phyloP scores from a whole-genome alignment of 2,888 invertebrate species.

The Osedax frankpressi region DNA sequence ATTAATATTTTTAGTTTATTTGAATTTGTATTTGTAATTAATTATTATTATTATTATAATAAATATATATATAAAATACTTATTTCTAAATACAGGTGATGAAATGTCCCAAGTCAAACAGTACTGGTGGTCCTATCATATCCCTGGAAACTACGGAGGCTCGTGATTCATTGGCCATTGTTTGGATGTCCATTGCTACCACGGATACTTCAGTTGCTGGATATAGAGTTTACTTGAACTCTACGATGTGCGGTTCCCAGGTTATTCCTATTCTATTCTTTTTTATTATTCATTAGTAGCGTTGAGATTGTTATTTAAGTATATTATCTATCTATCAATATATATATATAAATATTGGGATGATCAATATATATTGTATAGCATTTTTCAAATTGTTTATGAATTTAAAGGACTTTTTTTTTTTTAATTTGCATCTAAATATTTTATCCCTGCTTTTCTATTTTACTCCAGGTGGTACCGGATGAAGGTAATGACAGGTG shows the following conservation, averaged over 20 bases:
- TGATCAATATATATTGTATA: no score
- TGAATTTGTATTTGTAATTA: no score
- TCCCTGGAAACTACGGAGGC: conserved; percentile 39
- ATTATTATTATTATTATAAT: neutral
- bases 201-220: conserved; percentile 35
- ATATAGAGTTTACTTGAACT: conserved; percentile 44
- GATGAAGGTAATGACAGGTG: conserved; percentile 40
- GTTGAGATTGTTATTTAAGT: no score
- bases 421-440: neutral
- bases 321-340: neutral
- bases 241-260: conserved; percentile 42
- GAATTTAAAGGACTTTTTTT: neutral
- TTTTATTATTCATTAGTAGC: no score
- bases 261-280: conserved; percentile 29
- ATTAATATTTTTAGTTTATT: no score
- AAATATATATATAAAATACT: neutral
- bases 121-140: conserved; percentile 42
- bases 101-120: conserved; percentile 34
- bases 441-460: neutral
- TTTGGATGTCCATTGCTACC: conserved; percentile 42
- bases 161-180: conserved; percentile 37
- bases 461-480: conserved; percentile 38
- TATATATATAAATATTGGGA: conserved; percentile 1
- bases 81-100: conserved; percentile 30
- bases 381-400: no score